Percentiles rank a stretch among this genome's conserved stretches.
Evolutionary conservation across 2,888 invertebrate species (phyloP).

Genomic region (Electrophaes corylata): DNA sequence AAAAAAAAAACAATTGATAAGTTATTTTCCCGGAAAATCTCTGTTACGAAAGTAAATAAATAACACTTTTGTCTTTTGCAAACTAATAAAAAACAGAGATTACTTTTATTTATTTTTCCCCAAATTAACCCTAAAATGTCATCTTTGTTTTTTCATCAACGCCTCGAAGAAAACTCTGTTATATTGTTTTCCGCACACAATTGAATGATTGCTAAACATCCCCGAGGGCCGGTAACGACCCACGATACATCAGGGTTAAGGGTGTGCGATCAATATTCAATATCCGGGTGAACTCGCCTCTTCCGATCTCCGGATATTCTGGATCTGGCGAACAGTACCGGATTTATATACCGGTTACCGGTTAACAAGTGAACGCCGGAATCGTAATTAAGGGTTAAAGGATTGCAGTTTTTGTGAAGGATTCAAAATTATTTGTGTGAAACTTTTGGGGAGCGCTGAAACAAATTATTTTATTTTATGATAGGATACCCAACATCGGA

Average conservation of each 20-base stretch:
- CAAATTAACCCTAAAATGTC: constrained; percentile 2
- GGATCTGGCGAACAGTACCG: constrained; percentile 66
- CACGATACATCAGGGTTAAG: constrained; percentile 79
- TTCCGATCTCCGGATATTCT: constrained; percentile 75
- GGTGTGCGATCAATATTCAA: constrained; percentile 83
- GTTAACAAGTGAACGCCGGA: constrained; percentile 38
- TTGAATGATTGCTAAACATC: constrained; percentile 73
- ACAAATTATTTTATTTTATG: no score
- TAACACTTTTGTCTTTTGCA: no score
- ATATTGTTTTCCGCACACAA: constrained; percentile 52
- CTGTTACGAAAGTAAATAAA: no score
- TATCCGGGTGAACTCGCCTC: constrained; percentile 80
- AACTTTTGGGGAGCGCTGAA: background rate
- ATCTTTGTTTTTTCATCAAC: constrained; percentile 13
- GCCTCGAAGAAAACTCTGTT: constrained; percentile 26
- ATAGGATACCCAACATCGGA: no score
- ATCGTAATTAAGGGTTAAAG: constrained; percentile 34
- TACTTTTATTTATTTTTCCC: constrained; percentile 1
- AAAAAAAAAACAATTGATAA: no score
- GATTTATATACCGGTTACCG: constrained; percentile 51
- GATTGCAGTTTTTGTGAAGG: constrained; percentile 13
- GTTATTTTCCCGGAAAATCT: no score
- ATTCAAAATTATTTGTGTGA: background rate
- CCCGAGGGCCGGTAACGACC: constrained; percentile 69
- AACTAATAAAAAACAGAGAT: background rate